phyloP scores from a whole-genome alignment of 64 coral and sea anemone genomes.

The Anthopleura sola region DNA sequence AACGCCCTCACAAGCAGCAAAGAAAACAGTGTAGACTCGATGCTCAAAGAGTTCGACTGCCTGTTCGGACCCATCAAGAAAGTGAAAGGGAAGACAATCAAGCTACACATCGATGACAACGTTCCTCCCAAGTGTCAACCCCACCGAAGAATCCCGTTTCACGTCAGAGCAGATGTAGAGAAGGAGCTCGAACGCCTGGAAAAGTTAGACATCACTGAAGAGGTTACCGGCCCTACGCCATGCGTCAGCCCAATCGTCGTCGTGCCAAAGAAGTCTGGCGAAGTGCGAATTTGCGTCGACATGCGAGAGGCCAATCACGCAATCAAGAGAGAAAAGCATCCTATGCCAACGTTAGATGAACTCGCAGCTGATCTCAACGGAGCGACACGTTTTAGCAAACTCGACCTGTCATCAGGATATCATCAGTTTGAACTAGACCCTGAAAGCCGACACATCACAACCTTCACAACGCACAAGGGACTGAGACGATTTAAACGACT shows the following conservation, averaged over 20 bases:
- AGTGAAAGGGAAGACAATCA: not conserved
- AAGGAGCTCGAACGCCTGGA: conserved; percentile 40
- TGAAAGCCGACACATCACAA: conserved; percentile 22
- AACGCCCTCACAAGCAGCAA: too few species aligned
- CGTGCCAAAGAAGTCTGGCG: conserved; percentile 22
- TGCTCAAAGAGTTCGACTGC: conserved; percentile 1
- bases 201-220: conserved; percentile 37
- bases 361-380: conserved; percentile 34
- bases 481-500: conserved; percentile 38
- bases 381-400: conserved; percentile 24
- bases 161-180: conserved; percentile 17
- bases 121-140: conserved; percentile 30
- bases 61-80: conserved; percentile 11
- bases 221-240: conserved; percentile 1
- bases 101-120: not conserved
- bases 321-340: conserved; percentile 30
- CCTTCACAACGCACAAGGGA: conserved; percentile 10
- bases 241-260: conserved; percentile 30
- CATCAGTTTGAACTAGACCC: conserved; percentile 31
- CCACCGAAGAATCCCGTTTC: conserved; percentile 23
- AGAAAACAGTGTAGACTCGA: not conserved
- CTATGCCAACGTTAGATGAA: conserved; percentile 42
- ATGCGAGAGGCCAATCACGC: conserved; percentile 46
- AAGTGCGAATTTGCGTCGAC: conserved; percentile 24
- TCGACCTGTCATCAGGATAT: conserved; percentile 46